These are phyloP conservation scores for Ectobius pallidus DNA, from an alignment of 2,888 invertebrate genomes.

Conservation along the genomic window DNA sequence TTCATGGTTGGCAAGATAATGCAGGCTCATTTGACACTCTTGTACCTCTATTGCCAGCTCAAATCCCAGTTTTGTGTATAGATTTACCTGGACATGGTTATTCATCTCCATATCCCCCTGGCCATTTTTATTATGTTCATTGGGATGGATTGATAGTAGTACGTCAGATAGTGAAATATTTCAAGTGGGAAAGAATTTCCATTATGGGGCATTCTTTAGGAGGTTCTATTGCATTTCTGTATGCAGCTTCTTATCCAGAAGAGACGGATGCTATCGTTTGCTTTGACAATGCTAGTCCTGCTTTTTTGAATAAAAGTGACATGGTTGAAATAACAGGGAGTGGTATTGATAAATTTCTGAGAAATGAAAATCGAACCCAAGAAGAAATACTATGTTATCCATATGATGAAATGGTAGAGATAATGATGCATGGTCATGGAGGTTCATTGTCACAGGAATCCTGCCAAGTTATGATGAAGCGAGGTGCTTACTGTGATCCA, in stretches of 20 bases:
- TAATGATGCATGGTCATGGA: constrained; percentile 73
- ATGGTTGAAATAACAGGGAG: constrained; percentile 62
- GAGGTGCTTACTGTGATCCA: constrained; percentile 65
- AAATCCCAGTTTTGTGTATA: constrained; percentile 72
- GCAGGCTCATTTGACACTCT: constrained; percentile 80
- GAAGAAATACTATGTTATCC: constrained; percentile 72
- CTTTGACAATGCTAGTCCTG: constrained; percentile 79
- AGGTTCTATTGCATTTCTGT: constrained; percentile 79
- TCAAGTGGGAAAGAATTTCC: constrained; percentile 74
- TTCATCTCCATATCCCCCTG: constrained; percentile 48
- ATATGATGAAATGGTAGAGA: constrained; percentile 76
- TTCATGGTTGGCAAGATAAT: constrained; percentile 92
- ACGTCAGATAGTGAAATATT: constrained; percentile 74
- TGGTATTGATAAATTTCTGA: constrained; percentile 57
- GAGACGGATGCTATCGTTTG: constrained; percentile 73
- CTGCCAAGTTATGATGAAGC: constrained; percentile 73
- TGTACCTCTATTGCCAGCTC: constrained; percentile 69
- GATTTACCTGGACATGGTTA: constrained; percentile 80
- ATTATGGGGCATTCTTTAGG: constrained; percentile 81
- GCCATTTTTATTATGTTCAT: constrained; percentile 72
- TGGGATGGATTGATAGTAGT: constrained; percentile 81
- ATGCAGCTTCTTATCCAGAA: constrained; percentile 76
- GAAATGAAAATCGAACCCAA: constrained; percentile 69
- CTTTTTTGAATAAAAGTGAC: constrained; percentile 63
- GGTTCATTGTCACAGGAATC: constrained; percentile 73